These are phyloP conservation scores for Elaphurus davidianus DNA, from an alignment of 2,113 vertebrate species.

Conservation along the genomic window DNA sequence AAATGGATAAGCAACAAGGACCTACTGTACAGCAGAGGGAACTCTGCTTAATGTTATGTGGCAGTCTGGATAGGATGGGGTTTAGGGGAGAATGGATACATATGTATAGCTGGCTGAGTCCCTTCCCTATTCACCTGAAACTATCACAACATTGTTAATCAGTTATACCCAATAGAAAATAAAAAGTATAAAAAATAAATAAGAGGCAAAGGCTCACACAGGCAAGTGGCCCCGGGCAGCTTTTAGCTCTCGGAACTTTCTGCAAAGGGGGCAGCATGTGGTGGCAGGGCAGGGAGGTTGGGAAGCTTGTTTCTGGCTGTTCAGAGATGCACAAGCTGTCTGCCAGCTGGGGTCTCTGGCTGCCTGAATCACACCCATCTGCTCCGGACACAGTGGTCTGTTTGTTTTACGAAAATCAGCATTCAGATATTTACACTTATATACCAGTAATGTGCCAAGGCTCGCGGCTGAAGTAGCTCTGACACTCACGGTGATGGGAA, in stretches of 20 bases:
- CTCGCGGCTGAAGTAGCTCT: neutral
- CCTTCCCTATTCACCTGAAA: neutral
- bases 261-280: neutral
- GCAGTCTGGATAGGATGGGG: neutral
- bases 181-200: neutral
- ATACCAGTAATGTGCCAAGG: neutral
- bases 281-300: neutral
- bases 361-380: conserved; percentile 2
- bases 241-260: conserved; percentile 49
- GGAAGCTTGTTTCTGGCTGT: neutral
- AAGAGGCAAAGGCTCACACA: neutral
- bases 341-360: neutral
- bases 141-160: neutral
- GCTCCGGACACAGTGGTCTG: neutral
- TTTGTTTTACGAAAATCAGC: conserved; percentile 2
- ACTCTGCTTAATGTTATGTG: neutral
- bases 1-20: neutral
- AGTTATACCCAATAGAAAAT: neutral
- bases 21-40: neutral
- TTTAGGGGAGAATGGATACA: neutral
- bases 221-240: conserved; percentile 8
- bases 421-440: neutral
- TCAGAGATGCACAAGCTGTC: conserved; percentile 17
- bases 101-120: neutral
- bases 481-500: neutral